Percentiles rank a stretch among this genome's conserved stretches.
Conservation (phyloP, 92 coral and sea anemone species). For the Metridium senile region DNA sequence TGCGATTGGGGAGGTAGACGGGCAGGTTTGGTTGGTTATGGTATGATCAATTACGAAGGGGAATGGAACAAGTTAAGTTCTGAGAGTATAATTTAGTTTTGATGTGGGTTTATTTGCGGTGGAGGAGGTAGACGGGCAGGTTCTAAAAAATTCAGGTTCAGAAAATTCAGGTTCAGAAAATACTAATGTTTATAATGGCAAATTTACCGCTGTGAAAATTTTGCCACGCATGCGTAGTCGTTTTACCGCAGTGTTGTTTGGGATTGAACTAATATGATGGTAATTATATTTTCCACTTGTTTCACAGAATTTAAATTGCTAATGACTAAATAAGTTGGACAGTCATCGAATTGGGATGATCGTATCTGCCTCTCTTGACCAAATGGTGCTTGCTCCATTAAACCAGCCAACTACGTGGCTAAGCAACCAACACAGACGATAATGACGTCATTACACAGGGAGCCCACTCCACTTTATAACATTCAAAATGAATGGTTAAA, state of each 20-base stretch:
- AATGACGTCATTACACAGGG: slow-evolving; percentile 15
- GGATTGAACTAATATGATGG: neutral
- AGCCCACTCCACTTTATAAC: neutral
- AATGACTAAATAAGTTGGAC: slow-evolving; percentile 48
- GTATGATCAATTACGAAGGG: slow-evolving; percentile 82
- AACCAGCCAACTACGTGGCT: slow-evolving; percentile 3
- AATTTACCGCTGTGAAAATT: too few species aligned
- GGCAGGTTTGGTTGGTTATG: slow-evolving; percentile 88
- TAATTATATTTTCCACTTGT: neutral
- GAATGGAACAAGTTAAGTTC: too few species aligned
- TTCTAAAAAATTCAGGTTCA: too few species aligned
- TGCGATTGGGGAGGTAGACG: too few species aligned
- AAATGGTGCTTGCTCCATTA: neutral
- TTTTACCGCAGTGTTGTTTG: too few species aligned
- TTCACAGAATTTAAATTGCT: slow-evolving; percentile 53
- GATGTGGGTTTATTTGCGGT: neutral
- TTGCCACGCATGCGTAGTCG: too few species aligned
- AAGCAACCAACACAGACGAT: neutral
- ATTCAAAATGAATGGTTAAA: slow-evolving; percentile 6
- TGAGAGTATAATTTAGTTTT: too few species aligned
- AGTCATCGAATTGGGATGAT: neutral
- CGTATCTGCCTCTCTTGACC: neutral
- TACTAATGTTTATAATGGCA: too few species aligned
- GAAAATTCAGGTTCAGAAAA: too few species aligned
- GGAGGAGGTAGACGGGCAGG: too few species aligned